Conservation (phyloP, 1,140 invertebrate genomes). For the Samia ricini region DNA sequence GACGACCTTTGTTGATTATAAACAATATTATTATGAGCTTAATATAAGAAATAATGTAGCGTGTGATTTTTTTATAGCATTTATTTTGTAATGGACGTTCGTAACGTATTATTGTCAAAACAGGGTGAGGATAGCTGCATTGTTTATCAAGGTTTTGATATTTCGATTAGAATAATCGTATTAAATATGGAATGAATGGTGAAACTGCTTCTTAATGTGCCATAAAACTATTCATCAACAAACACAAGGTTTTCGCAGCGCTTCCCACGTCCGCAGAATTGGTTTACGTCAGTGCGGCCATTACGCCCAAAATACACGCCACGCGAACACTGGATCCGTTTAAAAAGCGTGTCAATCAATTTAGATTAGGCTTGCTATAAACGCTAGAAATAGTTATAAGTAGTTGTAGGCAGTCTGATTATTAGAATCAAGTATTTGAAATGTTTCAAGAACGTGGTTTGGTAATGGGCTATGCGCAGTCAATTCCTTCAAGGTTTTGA, state of each 20-base stretch:
- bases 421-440: slow-evolving; percentile 2
- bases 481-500: not conserved
- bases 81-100: slow-evolving; percentile 54
- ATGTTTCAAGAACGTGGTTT: slow-evolving; percentile 4
- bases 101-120: not conserved
- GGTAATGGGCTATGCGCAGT: not conserved
- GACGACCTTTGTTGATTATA: slow-evolving; percentile 75
- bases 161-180: slow-evolving; percentile 20
- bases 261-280: slow-evolving; percentile 56
- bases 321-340: slow-evolving; percentile 44
- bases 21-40: slow-evolving; percentile 72
- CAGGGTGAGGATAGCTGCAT: not conserved
- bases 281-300: slow-evolving; percentile 69
- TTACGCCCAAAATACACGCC: slow-evolving; percentile 62
- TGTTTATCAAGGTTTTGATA: slow-evolving; percentile 22
- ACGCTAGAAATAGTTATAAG: slow-evolving; percentile 10
- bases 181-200: slow-evolving; percentile 10
- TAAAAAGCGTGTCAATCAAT: slow-evolving; percentile 71
- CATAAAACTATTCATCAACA: slow-evolving; percentile 42
- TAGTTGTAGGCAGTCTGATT: not conserved
- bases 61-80: slow-evolving; percentile 71
- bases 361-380: slow-evolving; percentile 42
- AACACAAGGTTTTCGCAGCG: slow-evolving; percentile 46
- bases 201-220: slow-evolving; percentile 36
- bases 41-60: slow-evolving; percentile 69